Evolutionary conservation across 2,797 vertebrate species (phyloP).

Genomic region (Myripristis jacobus): DNA sequence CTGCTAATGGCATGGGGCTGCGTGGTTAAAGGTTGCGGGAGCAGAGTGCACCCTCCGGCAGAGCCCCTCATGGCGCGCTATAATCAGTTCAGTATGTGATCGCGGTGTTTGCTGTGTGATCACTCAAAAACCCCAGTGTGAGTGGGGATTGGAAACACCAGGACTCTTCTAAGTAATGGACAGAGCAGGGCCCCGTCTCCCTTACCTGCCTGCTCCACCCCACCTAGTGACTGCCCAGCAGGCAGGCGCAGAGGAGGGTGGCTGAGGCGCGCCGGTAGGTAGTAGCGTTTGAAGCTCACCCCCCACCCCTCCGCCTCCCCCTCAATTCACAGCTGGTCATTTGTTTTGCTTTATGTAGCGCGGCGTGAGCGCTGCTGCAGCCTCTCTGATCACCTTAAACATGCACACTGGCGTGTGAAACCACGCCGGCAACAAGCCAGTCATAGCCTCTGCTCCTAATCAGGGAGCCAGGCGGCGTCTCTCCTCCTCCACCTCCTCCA

Average conservation of each 20-base stretch:
- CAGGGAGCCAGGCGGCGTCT: constrained; percentile 55
- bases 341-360: constrained; percentile 71
- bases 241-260: constrained; percentile 26
- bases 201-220: constrained; percentile 59
- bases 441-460: constrained; percentile 61
- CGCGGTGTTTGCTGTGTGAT: constrained; percentile 68
- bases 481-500: constrained; percentile 30
- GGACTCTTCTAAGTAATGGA: constrained; percentile 73
- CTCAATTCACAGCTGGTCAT: constrained; percentile 65
- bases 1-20: constrained; percentile 42
- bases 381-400: constrained; percentile 73
- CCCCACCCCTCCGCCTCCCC: constrained; percentile 46
- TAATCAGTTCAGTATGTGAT: constrained; percentile 73
- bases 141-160: constrained; percentile 76
- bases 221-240: constrained; percentile 42
- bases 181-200: constrained; percentile 57
- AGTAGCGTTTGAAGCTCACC: constrained; percentile 58
- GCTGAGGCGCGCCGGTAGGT: constrained; percentile 34
- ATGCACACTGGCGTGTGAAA: constrained; percentile 55
- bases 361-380: constrained; percentile 23
- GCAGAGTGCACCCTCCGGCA: constrained; percentile 50
- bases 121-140: constrained; percentile 71
- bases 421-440: constrained; percentile 52
- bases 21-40: constrained; percentile 64
- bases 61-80: constrained; percentile 40